These are phyloP conservation scores for Noctua janthina DNA, from an alignment of 2,888 invertebrate species.

Conservation along the genomic window DNA sequence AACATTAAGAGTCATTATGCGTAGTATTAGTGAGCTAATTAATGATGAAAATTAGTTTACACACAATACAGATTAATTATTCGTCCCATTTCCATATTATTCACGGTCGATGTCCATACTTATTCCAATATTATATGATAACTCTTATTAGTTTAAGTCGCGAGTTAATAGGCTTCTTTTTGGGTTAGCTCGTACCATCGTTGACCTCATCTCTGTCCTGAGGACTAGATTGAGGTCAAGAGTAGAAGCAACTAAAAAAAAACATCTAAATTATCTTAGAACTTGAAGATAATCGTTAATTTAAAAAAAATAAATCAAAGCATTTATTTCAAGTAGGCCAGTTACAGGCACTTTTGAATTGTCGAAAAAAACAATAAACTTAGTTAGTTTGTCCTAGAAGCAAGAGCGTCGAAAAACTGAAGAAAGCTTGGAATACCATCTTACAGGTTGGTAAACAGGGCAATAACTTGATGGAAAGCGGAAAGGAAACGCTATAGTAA, in stretches of 20 bases:
- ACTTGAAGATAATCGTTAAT: neutral
- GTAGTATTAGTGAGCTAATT: neutral
- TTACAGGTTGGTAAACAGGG: neutral
- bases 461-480: neutral
- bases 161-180: too few species aligned
- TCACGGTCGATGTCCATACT: neutral
- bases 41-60: neutral
- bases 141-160: too few species aligned
- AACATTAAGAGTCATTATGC: neutral
- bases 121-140: neutral
- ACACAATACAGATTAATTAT: neutral
- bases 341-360: too few species aligned
- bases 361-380: neutral
- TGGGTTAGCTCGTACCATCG: too few species aligned
- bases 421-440: neutral
- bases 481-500: neutral
- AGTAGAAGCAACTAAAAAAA: too few species aligned
- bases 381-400: neutral
- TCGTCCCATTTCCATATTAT: neutral
- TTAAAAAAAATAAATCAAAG: too few species aligned
- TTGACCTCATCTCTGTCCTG: too few species aligned
- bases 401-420: conserved; percentile 1
- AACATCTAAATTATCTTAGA: neutral
- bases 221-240: too few species aligned
- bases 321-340: too few species aligned